Conservation (phyloP, 2,113 vertebrate genomes). For the Pelobates fuscus region DNA sequence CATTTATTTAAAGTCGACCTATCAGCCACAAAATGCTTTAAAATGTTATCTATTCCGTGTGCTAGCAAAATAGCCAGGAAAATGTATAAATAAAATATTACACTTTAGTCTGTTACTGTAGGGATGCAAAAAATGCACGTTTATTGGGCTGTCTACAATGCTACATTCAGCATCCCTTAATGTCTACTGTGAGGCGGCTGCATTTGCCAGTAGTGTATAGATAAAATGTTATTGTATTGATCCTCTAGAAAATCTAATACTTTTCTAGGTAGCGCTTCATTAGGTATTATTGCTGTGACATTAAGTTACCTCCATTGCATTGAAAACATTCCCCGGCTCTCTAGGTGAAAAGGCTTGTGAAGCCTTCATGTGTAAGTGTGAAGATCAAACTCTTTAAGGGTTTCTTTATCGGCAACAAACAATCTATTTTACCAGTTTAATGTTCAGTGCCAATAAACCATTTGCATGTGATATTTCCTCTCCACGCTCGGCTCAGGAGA, state of each 20-base stretch:
- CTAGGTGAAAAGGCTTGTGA: neutral
- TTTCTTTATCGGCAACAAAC: neutral
- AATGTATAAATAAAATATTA: too few species aligned
- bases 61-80: too few species aligned
- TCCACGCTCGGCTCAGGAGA: constrained; percentile 12
- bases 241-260: neutral
- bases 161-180: too few species aligned
- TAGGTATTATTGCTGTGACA: neutral
- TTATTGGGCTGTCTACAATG: too few species aligned
- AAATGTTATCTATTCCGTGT: too few species aligned
- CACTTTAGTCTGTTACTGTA: too few species aligned
- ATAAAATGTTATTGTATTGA: neutral
- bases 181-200: too few species aligned
- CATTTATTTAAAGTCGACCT: too few species aligned
- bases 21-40: too few species aligned
- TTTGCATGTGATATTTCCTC: constrained; percentile 11
- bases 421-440: neutral
- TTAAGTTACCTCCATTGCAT: neutral
- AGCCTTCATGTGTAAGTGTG: neutral
- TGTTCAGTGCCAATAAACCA: neutral
- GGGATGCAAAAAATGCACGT: too few species aligned
- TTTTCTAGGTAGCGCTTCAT: neutral
- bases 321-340: neutral
- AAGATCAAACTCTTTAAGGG: neutral
- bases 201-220: too few species aligned